Evolutionary conservation across 2,797 vertebrate genomes (phyloP).

Genomic region (Agapornis canus): DNA sequence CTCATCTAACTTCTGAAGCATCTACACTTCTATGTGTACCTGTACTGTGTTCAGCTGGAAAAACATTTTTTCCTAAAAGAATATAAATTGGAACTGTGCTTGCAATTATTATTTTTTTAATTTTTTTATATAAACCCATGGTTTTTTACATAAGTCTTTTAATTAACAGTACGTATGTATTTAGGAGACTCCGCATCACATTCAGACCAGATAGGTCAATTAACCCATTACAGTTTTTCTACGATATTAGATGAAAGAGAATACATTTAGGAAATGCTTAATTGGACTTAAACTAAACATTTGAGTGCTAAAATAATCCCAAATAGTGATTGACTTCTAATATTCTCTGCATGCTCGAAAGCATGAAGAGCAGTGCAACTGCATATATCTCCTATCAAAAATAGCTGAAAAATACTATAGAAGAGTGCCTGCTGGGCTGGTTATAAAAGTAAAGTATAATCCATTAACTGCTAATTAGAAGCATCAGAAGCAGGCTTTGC

Average conservation of each 20-base stretch:
- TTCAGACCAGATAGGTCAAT: conserved; percentile 53
- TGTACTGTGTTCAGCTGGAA: conserved; percentile 38
- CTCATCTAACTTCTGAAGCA: conserved; percentile 57
- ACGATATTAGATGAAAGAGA: conserved; percentile 23
- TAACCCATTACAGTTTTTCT: conserved; percentile 60
- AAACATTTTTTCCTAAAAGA: conserved; percentile 52
- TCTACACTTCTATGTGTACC: conserved; percentile 36
- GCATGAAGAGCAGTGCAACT: conserved; percentile 9
- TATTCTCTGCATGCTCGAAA: conserved; percentile 28
- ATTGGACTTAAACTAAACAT: not conserved
- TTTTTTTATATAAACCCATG: not conserved
- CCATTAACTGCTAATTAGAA: conserved; percentile 73
- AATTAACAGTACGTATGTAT: conserved; percentile 65
- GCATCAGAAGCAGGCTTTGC: conserved; percentile 67
- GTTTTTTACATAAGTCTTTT: conserved; percentile 57
- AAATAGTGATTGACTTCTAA: conserved; percentile 9
- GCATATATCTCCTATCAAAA: conserved; percentile 38
- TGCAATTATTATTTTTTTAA: conserved; percentile 10
- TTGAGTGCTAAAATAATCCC: conserved; percentile 21
- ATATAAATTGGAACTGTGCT: conserved; percentile 55
- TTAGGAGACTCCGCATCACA: conserved; percentile 57
- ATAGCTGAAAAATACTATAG: conserved; percentile 61
- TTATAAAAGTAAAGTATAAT: conserved; percentile 67
- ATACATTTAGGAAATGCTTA: conserved; percentile 24
- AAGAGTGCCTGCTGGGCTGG: conserved; percentile 36